Base-by-base conservation (phyloP, 2,888 invertebrate species). In the Drosophila atripex region DNA sequence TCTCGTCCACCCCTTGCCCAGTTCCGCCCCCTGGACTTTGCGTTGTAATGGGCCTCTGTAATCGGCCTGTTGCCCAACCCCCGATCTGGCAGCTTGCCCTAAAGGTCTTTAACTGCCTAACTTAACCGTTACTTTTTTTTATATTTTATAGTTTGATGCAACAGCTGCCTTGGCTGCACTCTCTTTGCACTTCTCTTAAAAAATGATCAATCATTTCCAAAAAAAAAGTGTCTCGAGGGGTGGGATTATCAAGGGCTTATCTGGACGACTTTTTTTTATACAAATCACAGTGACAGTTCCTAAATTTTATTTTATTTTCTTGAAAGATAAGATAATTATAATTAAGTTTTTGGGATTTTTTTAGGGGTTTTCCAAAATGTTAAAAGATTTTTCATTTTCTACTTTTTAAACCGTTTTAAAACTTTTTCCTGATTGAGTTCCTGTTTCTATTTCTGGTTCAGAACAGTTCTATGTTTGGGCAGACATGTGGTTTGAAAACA, bases 41-140 rank as follows among this genome's bases (percentile, higher is more conserved):
- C 28, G 46, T 32, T 70, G 71, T 60, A 60, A 71, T 69, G 60
- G 39, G 61, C 69, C 70, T 70, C n/a, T n/a, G n/a, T n/a, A 60
- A 71, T 69, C 71, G 39, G 61, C 69, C 70, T 70, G 32, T 60
- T 41, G 52, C 53, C 54, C 71, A 39, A 41, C 53, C 71, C 49
- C 43, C 30, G 47, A 39, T 61, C 56, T 57, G 71, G 52, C 71
- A 47, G 39, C 28, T 41, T 60, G 54, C 51, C 60, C 32, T n/a
- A 4, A 23, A 21, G 25, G 3, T 14, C 41, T 51, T 43, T 50
- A 35, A 58, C 51, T 11, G 18, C 57, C 28, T 28, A 70, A 43
- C 38, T 58, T 65, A 16, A 51, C 58, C 38, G 58, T 51, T 70
- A 70, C 46, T 35, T 70, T 46, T 39, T 18, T 1, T 23, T n/a